phyloP scores from a whole-genome alignment of 2,888 invertebrate genomes.

The Chouioia cunea region DNA sequence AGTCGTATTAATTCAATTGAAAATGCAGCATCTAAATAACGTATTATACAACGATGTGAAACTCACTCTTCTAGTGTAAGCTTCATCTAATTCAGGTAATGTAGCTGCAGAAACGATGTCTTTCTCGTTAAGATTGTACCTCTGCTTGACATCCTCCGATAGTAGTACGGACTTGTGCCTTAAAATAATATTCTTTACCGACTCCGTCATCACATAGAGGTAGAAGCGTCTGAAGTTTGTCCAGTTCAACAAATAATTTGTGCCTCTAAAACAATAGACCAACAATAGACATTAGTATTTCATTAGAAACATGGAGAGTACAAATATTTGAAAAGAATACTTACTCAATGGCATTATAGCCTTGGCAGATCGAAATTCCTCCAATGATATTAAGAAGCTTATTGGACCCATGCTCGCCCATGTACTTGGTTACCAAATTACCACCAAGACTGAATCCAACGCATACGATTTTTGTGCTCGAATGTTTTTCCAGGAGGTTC shows the following conservation, averaged over 20 bases:
- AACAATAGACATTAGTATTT: neutral
- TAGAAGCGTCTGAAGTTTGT: slow-evolving; percentile 91
- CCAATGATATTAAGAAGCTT: slow-evolving; percentile 82
- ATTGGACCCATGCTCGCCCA: slow-evolving; percentile 80
- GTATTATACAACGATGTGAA: slow-evolving; percentile 7
- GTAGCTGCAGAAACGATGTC: slow-evolving; percentile 90
- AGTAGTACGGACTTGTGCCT: slow-evolving; percentile 84
- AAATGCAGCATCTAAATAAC: slow-evolving; percentile 52
- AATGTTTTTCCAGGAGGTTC: slow-evolving; percentile 80
- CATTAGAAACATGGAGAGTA: slow-evolving; percentile 5
- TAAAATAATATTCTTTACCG: slow-evolving; percentile 89
- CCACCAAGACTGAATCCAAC: slow-evolving; percentile 96
- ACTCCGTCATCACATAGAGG: slow-evolving; percentile 93
- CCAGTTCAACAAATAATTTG: slow-evolving; percentile 87
- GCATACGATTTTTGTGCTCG: slow-evolving; percentile 82
- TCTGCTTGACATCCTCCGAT: slow-evolving; percentile 79
- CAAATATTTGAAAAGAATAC: slow-evolving; percentile 64
- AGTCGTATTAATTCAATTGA: slow-evolving; percentile 19
- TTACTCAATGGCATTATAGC: slow-evolving; percentile 92
- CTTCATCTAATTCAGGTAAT: slow-evolving; percentile 88
- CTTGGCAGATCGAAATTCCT: slow-evolving; percentile 93
- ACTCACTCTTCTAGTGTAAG: slow-evolving; percentile 77
- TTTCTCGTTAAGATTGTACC: slow-evolving; percentile 80
- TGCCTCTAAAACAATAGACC: slow-evolving; percentile 73
- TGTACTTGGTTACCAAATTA: slow-evolving; percentile 92